phyloP scores from a whole-genome alignment of 2,113 vertebrate genomes.

The Parotia lawesii region DNA sequence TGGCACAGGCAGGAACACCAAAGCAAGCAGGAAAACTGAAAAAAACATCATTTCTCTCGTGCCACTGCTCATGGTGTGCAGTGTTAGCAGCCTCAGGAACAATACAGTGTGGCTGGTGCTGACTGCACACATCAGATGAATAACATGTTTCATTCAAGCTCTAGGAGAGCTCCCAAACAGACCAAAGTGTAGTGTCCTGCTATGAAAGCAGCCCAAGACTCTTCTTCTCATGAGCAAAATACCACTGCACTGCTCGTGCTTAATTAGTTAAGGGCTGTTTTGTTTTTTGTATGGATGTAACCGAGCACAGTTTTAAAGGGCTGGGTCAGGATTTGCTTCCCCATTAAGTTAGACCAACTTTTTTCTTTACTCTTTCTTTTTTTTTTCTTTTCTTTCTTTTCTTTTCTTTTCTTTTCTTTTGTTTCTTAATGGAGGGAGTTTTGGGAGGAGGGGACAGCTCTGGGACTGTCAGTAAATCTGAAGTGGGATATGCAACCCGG shows the following conservation, averaged over 20 bases:
- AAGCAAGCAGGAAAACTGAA: background rate
- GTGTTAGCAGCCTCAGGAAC: background rate
- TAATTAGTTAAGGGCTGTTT: background rate
- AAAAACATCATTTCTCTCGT: background rate
- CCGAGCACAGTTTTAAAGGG: background rate
- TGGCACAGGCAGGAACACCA: background rate
- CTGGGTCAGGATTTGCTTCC: background rate
- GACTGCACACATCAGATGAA: background rate
- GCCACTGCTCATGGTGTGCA: background rate
- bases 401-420: no score
- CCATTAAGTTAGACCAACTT: background rate
- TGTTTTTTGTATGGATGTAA: background rate
- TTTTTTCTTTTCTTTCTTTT: background rate
- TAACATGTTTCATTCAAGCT: background rate
- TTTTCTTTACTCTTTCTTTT: no score
- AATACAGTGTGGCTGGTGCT: background rate
- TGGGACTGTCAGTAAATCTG: background rate
- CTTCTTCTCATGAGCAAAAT: background rate
- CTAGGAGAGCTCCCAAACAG: background rate
- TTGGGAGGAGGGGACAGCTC: fast-evolving
- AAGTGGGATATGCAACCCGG: background rate
- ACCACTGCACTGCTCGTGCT: background rate
- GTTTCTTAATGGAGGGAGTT: background rate
- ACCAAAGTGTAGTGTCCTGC: background rate
- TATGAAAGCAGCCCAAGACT: background rate